These are phyloP conservation scores for Cygnus atratus DNA, from an alignment of 2,113 vertebrate genomes.

Conservation along the genomic window DNA sequence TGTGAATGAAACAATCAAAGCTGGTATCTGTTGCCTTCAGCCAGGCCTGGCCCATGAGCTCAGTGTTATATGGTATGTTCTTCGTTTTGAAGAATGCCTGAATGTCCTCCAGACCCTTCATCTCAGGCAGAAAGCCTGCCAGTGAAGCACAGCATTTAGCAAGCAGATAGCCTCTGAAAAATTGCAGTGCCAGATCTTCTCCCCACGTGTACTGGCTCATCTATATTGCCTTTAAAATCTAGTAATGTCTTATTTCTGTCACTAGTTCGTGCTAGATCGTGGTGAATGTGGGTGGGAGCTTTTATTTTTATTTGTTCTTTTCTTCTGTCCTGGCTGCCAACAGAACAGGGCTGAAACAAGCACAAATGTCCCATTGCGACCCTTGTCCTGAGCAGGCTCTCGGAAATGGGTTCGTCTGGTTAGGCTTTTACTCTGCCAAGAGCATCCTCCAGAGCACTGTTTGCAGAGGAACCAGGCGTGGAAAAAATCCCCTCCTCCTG, in stretches of 20 bases:
- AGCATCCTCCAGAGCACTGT: neutral
- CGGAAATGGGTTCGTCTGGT: neutral
- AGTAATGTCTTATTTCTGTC: neutral
- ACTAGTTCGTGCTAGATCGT: neutral
- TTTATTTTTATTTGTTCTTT: neutral
- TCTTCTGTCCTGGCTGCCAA: neutral
- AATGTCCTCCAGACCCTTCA: neutral
- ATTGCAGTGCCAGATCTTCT: neutral
- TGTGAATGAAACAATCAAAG: neutral
- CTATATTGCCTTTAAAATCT: neutral
- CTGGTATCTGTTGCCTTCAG: neutral
- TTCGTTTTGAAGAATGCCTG: neutral
- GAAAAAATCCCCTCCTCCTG: neutral
- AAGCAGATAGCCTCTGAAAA: neutral
- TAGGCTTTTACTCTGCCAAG: neutral
- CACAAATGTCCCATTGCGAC: neutral
- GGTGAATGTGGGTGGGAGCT: neutral
- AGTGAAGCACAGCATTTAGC: neutral
- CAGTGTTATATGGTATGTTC: neutral
- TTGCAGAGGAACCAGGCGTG: neutral
- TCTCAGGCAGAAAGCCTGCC: neutral
- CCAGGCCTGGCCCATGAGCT: neutral
- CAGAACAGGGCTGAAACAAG: neutral
- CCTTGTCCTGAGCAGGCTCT: neutral
- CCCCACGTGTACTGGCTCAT: neutral